Evolutionary conservation across 2,113 vertebrate genomes (phyloP).

Genomic region (Pipra filicauda): DNA sequence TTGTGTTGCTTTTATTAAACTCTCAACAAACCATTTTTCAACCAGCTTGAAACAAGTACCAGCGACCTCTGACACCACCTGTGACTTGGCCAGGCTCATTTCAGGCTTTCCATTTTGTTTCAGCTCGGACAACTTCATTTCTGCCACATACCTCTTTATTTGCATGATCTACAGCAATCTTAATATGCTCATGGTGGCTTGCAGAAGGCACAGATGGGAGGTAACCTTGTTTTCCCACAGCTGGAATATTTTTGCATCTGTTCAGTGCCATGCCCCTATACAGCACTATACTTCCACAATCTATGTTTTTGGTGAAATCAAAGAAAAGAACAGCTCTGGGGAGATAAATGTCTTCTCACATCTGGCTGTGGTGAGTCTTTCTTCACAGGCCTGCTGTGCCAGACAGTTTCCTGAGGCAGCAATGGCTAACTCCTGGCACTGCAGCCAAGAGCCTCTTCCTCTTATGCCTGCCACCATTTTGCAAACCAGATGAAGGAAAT

Average conservation of each 20-base stretch:
- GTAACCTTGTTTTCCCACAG: accelerated
- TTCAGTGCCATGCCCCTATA: not conserved
- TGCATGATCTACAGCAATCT: not conserved
- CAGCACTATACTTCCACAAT: not conserved
- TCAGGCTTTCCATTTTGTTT: not conserved
- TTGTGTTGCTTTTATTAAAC: not conserved
- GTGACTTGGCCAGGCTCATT: not conserved
- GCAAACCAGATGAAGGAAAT: not conserved
- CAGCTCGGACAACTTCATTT: not conserved
- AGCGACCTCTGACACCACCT: not conserved
- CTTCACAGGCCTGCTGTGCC: not conserved
- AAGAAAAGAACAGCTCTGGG: not conserved
- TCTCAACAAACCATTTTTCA: not conserved
- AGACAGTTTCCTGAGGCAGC: not conserved
- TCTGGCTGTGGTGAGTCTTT: not conserved
- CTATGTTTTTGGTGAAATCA: not conserved
- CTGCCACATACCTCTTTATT: not conserved
- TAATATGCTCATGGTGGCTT: not conserved
- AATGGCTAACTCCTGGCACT: not conserved
- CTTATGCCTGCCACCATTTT: not conserved
- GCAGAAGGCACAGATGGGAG: not conserved
- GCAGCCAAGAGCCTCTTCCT: not conserved
- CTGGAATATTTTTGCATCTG: not conserved
- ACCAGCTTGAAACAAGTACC: not conserved
- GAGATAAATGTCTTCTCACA: not conserved